Conservation (phyloP, 2,113 vertebrate species). For the Axis porcinus region DNA sequence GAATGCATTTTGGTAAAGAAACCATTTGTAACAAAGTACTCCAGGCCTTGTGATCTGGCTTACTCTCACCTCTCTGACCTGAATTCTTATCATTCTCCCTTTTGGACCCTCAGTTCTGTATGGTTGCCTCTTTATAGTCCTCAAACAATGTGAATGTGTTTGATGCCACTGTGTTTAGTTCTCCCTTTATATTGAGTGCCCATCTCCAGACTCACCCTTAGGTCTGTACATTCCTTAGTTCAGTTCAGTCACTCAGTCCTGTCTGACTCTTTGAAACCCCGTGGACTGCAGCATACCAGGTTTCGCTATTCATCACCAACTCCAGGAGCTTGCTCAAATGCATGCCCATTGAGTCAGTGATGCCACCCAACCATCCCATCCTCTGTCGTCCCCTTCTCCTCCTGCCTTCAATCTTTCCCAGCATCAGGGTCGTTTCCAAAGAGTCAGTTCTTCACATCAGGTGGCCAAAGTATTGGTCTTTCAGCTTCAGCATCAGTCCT, state of each 20-base stretch:
- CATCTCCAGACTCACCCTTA: not conserved
- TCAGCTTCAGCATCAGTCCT: not conserved
- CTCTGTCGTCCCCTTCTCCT: not conserved
- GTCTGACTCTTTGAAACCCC: fast-evolving
- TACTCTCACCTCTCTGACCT: not conserved
- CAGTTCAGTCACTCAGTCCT: not conserved
- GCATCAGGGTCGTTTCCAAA: fast-evolving
- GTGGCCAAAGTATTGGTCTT: not conserved
- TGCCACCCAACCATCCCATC: not conserved
- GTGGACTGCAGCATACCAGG: not conserved
- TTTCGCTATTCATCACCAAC: not conserved
- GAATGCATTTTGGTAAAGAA: not conserved
- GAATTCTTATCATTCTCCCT: not conserved
- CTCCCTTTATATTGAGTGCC: not conserved
- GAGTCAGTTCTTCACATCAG: not conserved
- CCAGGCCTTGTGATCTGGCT: not conserved
- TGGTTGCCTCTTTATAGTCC: not conserved
- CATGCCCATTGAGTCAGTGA: not conserved
- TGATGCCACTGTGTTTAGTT: not conserved
- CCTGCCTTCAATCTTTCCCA: not conserved
- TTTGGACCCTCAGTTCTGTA: not conserved
- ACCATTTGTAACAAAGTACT: not conserved
- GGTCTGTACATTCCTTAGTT: not conserved
- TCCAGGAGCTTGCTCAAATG: not conserved
- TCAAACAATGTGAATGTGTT: not conserved